Conservation (phyloP, 1,140 invertebrate genomes). For the Pogonus chalceus region DNA sequence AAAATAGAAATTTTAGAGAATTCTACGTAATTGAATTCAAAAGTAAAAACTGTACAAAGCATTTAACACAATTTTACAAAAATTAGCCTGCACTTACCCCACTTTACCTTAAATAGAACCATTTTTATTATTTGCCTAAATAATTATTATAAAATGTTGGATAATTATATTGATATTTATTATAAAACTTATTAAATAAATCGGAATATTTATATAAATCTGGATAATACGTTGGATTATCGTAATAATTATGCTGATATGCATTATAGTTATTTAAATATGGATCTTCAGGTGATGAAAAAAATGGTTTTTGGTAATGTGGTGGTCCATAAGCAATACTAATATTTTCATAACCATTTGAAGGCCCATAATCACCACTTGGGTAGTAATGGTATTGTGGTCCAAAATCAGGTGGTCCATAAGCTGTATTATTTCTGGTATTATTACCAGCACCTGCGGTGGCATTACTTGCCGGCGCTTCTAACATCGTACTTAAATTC, state of each 20-base stretch:
- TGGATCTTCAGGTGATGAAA: neutral
- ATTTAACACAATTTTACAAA: too few species aligned
- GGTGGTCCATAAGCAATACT: neutral
- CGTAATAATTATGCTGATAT: neutral
- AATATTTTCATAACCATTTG: neutral
- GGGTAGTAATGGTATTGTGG: neutral
- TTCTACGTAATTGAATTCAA: too few species aligned
- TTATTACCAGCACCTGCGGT: neutral
- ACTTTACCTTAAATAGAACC: too few species aligned
- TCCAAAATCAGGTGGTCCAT: neutral
- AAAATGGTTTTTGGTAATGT: neutral
- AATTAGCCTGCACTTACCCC: too few species aligned
- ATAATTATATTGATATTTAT: neutral
- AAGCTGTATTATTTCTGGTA: neutral
- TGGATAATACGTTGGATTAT: neutral
- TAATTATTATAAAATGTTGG: neutral
- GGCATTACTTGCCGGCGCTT: neutral
- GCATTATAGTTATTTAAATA: neutral
- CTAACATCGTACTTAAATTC: neutral
- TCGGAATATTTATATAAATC: neutral
- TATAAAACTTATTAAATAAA: neutral
- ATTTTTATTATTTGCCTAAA: neutral
- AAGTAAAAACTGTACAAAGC: too few species aligned
- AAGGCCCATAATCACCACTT: neutral
- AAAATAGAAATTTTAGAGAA: too few species aligned